These are phyloP conservation scores for Desmodus rotundus DNA, from an alignment of 2,113 vertebrate species.

Conservation along the genomic window DNA sequence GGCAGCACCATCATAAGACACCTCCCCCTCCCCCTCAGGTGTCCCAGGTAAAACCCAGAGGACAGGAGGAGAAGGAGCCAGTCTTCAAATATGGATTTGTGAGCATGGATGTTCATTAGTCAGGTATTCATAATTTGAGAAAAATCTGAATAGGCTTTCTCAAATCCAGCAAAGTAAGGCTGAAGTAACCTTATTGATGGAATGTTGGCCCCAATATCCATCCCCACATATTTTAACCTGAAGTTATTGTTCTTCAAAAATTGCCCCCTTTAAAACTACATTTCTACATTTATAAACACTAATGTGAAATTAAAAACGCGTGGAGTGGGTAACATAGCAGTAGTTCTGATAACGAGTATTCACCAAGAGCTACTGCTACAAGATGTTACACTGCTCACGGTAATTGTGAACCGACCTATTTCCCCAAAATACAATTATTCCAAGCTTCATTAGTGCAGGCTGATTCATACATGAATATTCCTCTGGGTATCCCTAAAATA, in stretches of 20 bases:
- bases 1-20: constrained; percentile 53
- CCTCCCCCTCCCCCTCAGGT: not conserved
- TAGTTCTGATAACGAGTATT: not conserved
- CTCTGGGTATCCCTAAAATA: constrained; percentile 58
- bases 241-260: constrained; percentile 17
- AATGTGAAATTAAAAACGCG: not conserved
- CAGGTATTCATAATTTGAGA: not conserved
- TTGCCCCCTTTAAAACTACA: not conserved
- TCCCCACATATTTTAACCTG: not conserved
- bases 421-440: constrained; percentile 58
- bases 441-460: constrained; percentile 45
- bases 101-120: not conserved
- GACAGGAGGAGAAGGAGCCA: not conserved
- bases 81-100: not conserved
- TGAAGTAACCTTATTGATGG: not conserved
- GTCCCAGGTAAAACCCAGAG: not conserved
- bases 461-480: constrained; percentile 59
- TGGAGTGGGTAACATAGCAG: not conserved
- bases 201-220: not conserved
- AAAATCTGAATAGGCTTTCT: not conserved
- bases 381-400: not conserved
- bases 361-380: not conserved
- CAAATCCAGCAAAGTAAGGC: not conserved
- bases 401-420: constrained; percentile 60
- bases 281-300: not conserved